Base-by-base conservation (phyloP, 2,888 invertebrate species). In the Rhogogaster chlorosoma region DNA sequence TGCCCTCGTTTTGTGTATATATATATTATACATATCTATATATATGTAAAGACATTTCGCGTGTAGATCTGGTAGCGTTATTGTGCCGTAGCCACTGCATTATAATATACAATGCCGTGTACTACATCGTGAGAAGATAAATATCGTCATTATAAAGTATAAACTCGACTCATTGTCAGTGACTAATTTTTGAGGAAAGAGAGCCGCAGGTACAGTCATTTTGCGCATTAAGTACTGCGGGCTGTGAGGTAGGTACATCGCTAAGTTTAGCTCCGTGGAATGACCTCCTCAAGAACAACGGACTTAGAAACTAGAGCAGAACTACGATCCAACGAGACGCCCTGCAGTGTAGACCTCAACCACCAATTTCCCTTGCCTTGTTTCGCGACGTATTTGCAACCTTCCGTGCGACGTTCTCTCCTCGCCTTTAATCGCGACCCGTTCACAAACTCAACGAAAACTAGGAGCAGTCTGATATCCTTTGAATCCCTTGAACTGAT, bases 81-180 rank as follows among this genome's bases (percentile, higher is more conserved):
- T 67, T 61, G 61, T 61, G 26, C 61, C 61, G 26, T 61, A 26
- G 61, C 61, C 61, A 61, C 61, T 61, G 61, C 38, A 73, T 38
- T 73, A 42, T 36, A 70, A 36, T 36, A 36, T 42, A 29, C 42
- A 73, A 67, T 67, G 12, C 32, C 73, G 22, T 42, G 38, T 29
- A 73, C 38, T 42, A 73, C 38, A 73, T 73, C n/a, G 12, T 42
- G 5, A 22, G 10, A 42, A 18, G 73, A 73, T 73, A 73, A 73
- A 73, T 42, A 73, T 73, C 73, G 73, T 73, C 42, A 42, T 67
- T 67, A 67, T 18, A 45, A 45, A 32, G 32, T 29, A 32, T 67
- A 67, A 32, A 67, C 67, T 67, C 32, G 67, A 67, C 67, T 67
- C 67, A 67, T 67, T 67, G 67, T 67, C 67, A 67, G 29, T 67